Evolutionary conservation across 2,113 vertebrate genomes (phyloP).

Genomic region (Callipepla squamata): DNA sequence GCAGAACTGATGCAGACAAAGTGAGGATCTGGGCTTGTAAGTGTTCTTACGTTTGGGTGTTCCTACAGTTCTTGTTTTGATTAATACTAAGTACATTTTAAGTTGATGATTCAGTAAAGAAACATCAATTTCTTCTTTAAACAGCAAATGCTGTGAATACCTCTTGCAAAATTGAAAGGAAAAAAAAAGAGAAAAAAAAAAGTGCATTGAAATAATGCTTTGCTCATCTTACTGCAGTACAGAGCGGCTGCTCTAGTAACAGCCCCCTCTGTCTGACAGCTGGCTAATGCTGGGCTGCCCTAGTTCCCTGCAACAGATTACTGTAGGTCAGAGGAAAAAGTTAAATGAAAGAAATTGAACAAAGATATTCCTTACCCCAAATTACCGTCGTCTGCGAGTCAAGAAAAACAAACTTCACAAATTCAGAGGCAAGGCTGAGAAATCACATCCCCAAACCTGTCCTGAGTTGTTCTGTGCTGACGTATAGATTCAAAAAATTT

Average conservation of each 20-base stretch:
- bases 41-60: not conserved
- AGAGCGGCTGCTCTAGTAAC: not conserved
- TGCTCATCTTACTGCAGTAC: not conserved
- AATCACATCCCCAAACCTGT: not conserved
- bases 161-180: not conserved
- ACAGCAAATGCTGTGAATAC: not conserved
- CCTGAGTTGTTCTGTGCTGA: not conserved
- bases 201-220: not conserved
- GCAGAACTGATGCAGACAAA: not conserved
- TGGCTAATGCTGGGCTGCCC: not conserved
- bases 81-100: not conserved
- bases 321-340: not conserved
- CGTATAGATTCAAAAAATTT: not conserved
- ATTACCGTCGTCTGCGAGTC: not conserved
- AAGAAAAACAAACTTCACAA: not conserved
- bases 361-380: not conserved
- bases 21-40: accelerated
- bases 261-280: not conserved
- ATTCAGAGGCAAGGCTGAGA: not conserved
- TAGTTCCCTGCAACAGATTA: not conserved
- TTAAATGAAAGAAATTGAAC: not conserved
- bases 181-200: not conserved
- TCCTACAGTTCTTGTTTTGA: not conserved
- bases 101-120: not conserved
- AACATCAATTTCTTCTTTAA: not conserved